Base-by-base conservation (phyloP, 2,797 vertebrate species). In the Gymnopithys bicolor region DNA sequence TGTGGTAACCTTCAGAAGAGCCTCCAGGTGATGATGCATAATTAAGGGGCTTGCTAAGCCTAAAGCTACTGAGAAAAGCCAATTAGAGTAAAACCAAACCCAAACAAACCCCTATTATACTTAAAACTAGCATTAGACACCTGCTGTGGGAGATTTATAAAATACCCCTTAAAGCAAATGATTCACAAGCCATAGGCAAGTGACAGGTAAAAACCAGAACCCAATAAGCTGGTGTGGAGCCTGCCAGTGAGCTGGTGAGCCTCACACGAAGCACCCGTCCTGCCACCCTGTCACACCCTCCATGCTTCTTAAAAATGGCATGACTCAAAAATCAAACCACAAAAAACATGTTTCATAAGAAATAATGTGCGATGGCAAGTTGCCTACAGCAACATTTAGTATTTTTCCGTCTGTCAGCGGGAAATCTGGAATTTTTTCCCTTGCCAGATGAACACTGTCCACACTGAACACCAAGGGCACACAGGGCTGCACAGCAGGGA, bases 341-440 rank as follows among this genome's bases (percentile, higher is more conserved):
- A 91, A 89, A 95, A 96, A 96, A 91, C 73, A 95, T 41, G 92
- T 91, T 93, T 96, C 90, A 62, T 94, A 93, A 96, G 94, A 89
- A 95, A 89, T 94, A 82, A 95, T 81, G 70, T 55, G 68, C 2
- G n/a, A 55, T 73, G 88, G 94, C 89, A 95, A 77, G 75, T 13
- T 94, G 91, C 93, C 96, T 79, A 75, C 69, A 86, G 84, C 59
- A 95, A 87, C 79, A 88, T 74, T 93, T 59, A 78, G 48, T 91
- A 62, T 62, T 93, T 97, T 96, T 90, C n/a, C 43, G 78, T 94
- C 89, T 94, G 85, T 87, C 92, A 94, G 93, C 91, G 90, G 41
- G 89, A 94, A 94, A 89, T 56, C 71, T 81, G 94, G 93, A 95
- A 70, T 93, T 86, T 91, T 76, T 82, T 90, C 53, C 56, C 41